Conservation (phyloP, 2,888 invertebrate species). For the Tipula helvola region DNA sequence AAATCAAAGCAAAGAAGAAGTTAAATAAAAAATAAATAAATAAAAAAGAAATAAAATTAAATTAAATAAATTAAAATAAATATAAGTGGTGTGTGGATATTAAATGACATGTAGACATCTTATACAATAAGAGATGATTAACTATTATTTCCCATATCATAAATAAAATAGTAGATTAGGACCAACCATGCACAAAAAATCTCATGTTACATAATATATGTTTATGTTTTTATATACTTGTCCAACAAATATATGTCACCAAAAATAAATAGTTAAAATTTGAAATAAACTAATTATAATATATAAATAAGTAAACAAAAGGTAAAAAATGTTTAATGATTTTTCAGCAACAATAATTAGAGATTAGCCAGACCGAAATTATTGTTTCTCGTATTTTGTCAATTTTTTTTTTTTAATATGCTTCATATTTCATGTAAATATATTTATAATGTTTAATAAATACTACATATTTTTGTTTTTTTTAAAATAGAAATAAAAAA, state of each 20-base stretch:
- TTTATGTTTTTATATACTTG: not conserved
- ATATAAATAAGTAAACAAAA: not conserved
- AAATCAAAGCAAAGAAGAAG: not conserved
- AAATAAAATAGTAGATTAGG: not conserved
- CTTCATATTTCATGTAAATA: not conserved
- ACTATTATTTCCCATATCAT: not conserved
- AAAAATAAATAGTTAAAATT: not conserved
- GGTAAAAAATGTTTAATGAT: not conserved
- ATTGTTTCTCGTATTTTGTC: not conserved
- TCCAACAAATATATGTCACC: not conserved
- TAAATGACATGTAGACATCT: not conserved
- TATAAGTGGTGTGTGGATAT: constrained; percentile 4
- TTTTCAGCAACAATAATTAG: constrained; percentile 10
- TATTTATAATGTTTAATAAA: not conserved
- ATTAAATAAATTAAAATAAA: not conserved
- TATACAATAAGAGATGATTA: not conserved
- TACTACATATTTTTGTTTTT: not conserved
- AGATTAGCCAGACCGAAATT: constrained; percentile 10
- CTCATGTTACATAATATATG: not conserved
- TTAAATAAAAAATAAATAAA: not conserved
- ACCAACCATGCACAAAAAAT: not conserved
- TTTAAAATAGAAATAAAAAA: not conserved
- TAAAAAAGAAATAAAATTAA: not conserved
- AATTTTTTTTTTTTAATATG: not conserved
- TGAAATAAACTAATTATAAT: not conserved